These are phyloP conservation scores for Rhinophrynus dorsalis DNA, from an alignment of 2,797 vertebrate species.

Conservation along the genomic window DNA sequence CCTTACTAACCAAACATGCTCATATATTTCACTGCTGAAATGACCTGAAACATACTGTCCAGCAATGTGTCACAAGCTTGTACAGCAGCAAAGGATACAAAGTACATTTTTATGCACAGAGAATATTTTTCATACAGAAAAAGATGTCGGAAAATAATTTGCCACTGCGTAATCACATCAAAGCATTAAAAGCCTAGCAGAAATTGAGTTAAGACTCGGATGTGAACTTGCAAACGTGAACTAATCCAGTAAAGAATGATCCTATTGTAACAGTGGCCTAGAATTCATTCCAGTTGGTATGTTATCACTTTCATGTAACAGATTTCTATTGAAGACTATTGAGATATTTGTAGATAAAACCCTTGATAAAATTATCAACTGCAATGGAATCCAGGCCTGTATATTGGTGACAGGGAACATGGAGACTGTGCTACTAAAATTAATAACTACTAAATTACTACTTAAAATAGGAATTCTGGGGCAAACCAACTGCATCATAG, in stretches of 20 bases:
- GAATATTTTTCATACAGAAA: slow-evolving; percentile 9
- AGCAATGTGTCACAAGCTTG: slow-evolving; percentile 26
- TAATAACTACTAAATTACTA: too few relatives aligned
- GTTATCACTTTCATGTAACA: too few relatives aligned
- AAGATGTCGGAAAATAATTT: background rate
- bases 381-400: too few relatives aligned
- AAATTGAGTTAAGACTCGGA: slow-evolving; percentile 7
- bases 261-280: too few relatives aligned
- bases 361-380: too few relatives aligned
- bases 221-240: background rate
- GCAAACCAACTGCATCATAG: too few relatives aligned
- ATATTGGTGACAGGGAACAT: too few relatives aligned
- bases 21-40: slow-evolving; percentile 8
- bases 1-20: slow-evolving; percentile 23
- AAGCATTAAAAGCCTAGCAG: background rate
- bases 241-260: background rate
- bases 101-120: background rate
- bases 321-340: too few relatives aligned
- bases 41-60: slow-evolving; percentile 27
- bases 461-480: too few relatives aligned
- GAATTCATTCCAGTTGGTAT: too few relatives aligned
- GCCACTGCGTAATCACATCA: background rate
- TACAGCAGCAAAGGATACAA: slow-evolving; percentile 18
- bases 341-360: too few relatives aligned
- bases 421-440: too few relatives aligned